Evolutionary conservation across 2,797 vertebrate genomes (phyloP), one percentile per base, ranked within the genome.

Genomic region (Spheniscus humboldti): DNA sequence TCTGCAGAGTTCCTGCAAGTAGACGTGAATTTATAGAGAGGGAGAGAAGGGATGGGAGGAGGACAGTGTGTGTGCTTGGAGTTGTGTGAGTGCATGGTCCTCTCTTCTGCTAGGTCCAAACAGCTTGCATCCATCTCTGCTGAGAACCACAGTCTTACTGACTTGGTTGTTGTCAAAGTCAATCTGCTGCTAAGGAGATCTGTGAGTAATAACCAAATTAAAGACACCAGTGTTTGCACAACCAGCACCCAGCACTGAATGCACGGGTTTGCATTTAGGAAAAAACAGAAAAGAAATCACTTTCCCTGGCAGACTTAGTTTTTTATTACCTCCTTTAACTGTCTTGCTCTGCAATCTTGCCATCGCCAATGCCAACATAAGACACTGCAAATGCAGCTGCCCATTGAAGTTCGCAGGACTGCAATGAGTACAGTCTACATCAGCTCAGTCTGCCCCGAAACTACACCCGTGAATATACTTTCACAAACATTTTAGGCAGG

Each of bases 391-490:
- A 39, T 24, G 74, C 37, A 56, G 7, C 62, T 56, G 68, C 59
- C 27, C 23, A 1, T 9, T 23, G 39, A 28, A 57, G 53, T 23
- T 71, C 47, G 23, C 7, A n/a, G 53, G n/a, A 18, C 30, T 59
- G 37, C 35, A 63, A 0, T 33, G 31, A 39, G 18, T 35, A 35
- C 33, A n/a, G 63, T 7, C 68, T 63, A 33, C 39, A 27, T 55
- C 27, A 39, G 37, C 77, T 63, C 66, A 37, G 50, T 37, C 25
- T 62, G 60, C 48, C 67, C 62, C 67, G 33, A 24, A 87, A 53
- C 43, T 11, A 30, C 18, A 24, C n/a, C 67, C 1, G 0, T 25
- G 20, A 55, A 45, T 24, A 5, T 5, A 16, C 22, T 25, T 60
- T 12, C 13, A 18, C 30, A 41, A 63, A 25, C 37, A 7, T 39